phyloP scores from a whole-genome alignment of 1,140 invertebrate species.

The Phocides pigmalion region DNA sequence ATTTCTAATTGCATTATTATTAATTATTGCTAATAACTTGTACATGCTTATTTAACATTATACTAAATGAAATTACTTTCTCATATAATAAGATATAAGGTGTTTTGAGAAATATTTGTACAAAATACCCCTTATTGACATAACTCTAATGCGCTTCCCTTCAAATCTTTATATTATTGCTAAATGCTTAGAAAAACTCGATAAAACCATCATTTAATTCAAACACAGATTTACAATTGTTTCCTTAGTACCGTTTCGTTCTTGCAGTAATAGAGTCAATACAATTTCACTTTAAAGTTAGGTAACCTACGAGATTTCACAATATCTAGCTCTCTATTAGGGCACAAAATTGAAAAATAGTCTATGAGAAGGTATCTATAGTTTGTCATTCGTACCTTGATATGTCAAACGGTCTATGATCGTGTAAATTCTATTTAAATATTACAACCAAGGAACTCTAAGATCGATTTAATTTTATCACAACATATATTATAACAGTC shows the following conservation, averaged over 20 bases:
- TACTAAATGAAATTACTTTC: neutral
- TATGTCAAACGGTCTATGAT: constrained; percentile 20
- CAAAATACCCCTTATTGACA: neutral
- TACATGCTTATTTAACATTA: constrained; percentile 1
- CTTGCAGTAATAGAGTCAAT: constrained; percentile 8
- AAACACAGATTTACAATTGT: constrained; percentile 4
- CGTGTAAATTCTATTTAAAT: neutral
- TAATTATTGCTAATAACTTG: constrained; percentile 4
- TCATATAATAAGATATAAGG: neutral
- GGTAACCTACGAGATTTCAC: constrained; percentile 20
- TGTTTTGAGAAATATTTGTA: constrained; percentile 2
- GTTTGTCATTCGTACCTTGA: constrained; percentile 1
- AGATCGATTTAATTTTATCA: no score
- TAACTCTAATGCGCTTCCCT: neutral
- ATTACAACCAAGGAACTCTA: no score
- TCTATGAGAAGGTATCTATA: constrained; percentile 21
- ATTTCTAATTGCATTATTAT: constrained; percentile 1
- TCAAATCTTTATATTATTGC: constrained; percentile 11
- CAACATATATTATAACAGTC: no score
- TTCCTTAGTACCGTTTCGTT: constrained; percentile 22
- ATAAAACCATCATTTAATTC: constrained; percentile 3
- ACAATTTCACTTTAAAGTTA: constrained; percentile 16
- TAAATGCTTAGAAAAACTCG: constrained; percentile 15
- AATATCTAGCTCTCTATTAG: constrained; percentile 32
- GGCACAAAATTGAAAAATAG: constrained; percentile 9